Conservation (phyloP, 1,140 invertebrate genomes). For the Drosophila melanica region DNA sequence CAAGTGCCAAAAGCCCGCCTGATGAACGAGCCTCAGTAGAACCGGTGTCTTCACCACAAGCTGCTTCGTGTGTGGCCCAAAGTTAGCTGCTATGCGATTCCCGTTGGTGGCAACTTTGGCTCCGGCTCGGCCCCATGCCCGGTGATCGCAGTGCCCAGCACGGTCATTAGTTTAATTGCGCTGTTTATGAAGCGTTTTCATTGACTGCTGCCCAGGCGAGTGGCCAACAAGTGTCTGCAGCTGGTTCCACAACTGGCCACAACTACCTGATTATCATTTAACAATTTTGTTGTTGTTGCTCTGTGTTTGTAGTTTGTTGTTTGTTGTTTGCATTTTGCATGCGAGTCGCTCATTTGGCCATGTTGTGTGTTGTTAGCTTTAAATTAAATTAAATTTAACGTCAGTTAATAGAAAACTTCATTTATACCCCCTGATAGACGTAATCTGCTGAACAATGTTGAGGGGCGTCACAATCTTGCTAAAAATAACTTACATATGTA, state of each 20-base stretch:
- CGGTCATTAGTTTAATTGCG: conserved; percentile 82
- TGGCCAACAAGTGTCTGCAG: conserved; percentile 50
- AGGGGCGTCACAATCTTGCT: neutral
- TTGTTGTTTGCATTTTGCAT: conserved; percentile 62
- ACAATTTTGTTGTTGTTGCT: conserved; percentile 37
- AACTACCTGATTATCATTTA: conserved; percentile 56
- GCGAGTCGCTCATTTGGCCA: conserved; percentile 54
- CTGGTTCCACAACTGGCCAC: conserved; percentile 32
- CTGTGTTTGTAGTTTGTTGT: conserved; percentile 29
- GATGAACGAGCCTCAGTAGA: conserved; percentile 31
- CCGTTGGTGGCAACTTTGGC: neutral
- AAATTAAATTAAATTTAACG: conserved; percentile 82
- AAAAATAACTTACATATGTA: neutral
- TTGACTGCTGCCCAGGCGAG: conserved; percentile 24
- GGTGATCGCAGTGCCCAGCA: conserved; percentile 50
- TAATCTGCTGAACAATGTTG: conserved; percentile 10
- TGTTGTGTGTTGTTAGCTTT: conserved; percentile 66
- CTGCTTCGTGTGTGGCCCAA: conserved; percentile 64
- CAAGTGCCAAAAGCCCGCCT: conserved; percentile 67
- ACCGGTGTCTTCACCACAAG: conserved; percentile 47
- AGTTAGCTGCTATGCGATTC: conserved; percentile 52
- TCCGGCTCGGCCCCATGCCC: neutral
- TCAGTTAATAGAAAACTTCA: conserved; percentile 73
- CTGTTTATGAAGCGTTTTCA: conserved; percentile 71
- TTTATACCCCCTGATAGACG: conserved; percentile 37